These are phyloP conservation scores for Drosophila acutilabella DNA, from an alignment of 2,888 invertebrate genomes.

Conservation along the genomic window DNA sequence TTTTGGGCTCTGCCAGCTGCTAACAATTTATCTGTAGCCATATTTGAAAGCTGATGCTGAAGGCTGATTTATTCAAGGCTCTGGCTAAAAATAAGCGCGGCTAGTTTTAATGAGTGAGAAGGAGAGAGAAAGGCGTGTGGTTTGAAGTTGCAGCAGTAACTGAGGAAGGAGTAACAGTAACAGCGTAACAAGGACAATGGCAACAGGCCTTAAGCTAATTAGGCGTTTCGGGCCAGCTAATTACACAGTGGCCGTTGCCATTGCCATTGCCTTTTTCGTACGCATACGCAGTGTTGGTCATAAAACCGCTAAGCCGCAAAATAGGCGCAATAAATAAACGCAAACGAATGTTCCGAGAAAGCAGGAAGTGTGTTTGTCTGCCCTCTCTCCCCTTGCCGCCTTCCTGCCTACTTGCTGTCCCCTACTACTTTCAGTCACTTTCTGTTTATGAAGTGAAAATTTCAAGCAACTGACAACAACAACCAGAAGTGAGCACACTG, in stretches of 20 bases:
- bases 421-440: constrained; percentile 2
- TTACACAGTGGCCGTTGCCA: constrained; percentile 48
- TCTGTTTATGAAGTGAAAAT: constrained; percentile 71
- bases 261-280: constrained; percentile 29
- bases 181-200: constrained; percentile 7
- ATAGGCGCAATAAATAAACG: constrained; percentile 73
- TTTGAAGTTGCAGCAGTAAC: constrained; percentile 29
- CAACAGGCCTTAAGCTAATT: constrained; percentile 66
- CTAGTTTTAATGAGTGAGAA: constrained; percentile 34
- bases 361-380: constrained; percentile 10
- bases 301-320: constrained; percentile 78
- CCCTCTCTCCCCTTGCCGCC: neutral
- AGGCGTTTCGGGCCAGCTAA: constrained; percentile 69
- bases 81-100: constrained; percentile 21
- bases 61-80: constrained; percentile 50
- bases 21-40: constrained; percentile 59
- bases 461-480: constrained; percentile 46
- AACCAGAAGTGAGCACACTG: constrained; percentile 7
- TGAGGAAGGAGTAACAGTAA: constrained; percentile 23
- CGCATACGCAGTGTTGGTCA: constrained; percentile 61
- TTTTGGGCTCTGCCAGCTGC: constrained; percentile 9
- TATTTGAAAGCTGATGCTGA: constrained; percentile 54
- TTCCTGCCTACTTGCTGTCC: too few species aligned
- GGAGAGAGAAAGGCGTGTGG: constrained; percentile 17
- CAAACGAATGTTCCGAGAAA: constrained; percentile 48